Evolutionary conservation across 1,140 invertebrate species (phyloP), one percentile per base, ranked within the genome.

Genomic region (Drosophila littoralis): DNA sequence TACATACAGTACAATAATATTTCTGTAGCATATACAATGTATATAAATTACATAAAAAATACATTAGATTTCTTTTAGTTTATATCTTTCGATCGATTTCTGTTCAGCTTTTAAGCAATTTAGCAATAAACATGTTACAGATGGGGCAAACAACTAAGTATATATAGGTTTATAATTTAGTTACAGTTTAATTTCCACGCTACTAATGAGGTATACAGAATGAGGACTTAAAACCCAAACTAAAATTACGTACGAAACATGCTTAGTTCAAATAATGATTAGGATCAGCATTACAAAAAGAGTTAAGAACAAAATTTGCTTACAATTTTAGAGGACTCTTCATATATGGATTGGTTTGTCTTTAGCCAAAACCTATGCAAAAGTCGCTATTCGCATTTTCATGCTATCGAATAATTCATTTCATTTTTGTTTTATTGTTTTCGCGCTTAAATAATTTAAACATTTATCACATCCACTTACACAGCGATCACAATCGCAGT

Each of bases 401-500:
- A 70, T 78, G 80, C 69, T 57, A 61, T 77, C 77, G 65, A 76
- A 80, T 79, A 58, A 65, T 83, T 45, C 6, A 7, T 45, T 13
- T 45, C 15, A 22, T 22, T 22, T 48, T 48, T 12, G 50, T 72
- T 60, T 79, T 81, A 74, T 82, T 90, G 75, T 85, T 79, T 82
- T 77, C 67, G 81, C 77, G 86, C 78, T 86, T 85, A 91, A 83
- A 85, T 85, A 91, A 80, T 90, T 83, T 85, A 90, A 90, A 91
- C 90, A 91, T 91, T 91, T 91, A 91, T 91, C 90, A 91, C 90
- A 91, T 91, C 85, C 85, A 91, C 85, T 86, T 91, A 90, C 79
- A 90, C 85, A 80, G 84, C 89, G 89, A 79, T 80, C 78, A 89
- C 79, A 89, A 91, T 86, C 72, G 81, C 79, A 78, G 74, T 75